These are phyloP conservation scores for Rhincodon typus DNA, from an alignment of 2,797 vertebrate genomes.

Conservation along the genomic window DNA sequence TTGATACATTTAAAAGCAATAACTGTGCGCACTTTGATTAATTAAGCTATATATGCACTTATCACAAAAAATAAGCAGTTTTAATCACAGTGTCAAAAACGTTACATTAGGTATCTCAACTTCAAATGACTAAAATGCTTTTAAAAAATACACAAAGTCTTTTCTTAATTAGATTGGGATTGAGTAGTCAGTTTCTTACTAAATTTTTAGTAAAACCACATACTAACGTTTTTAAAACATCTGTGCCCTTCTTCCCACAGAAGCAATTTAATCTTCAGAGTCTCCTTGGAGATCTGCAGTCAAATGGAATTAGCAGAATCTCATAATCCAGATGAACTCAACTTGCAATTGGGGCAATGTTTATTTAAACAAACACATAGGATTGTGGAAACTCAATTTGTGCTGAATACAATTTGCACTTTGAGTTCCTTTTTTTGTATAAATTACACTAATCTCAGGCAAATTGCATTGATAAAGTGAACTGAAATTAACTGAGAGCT, in stretches of 20 bases:
- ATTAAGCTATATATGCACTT: not conserved
- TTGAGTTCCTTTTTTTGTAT: not conserved
- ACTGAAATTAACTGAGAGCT: not conserved
- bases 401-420: not conserved
- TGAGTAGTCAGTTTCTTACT: not conserved
- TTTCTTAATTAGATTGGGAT: not conserved
- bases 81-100: not conserved
- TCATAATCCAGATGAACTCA: not conserved
- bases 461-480: not conserved
- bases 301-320: not conserved
- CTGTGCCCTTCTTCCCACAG: not conserved
- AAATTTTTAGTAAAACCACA: not conserved
- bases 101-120: too few species aligned
- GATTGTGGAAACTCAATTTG: not conserved
- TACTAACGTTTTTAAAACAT: not conserved
- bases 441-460: not conserved
- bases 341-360: not conserved
- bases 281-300: not conserved
- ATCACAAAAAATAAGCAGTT: not conserved
- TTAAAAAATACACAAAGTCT: not conserved
- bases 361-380: not conserved
- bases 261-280: not conserved
- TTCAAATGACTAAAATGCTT: too few species aligned
- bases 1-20: too few species aligned
- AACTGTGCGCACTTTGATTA: not conserved